phyloP scores from a whole-genome alignment of 2,797 vertebrate genomes.

The Coilia nasus region DNA sequence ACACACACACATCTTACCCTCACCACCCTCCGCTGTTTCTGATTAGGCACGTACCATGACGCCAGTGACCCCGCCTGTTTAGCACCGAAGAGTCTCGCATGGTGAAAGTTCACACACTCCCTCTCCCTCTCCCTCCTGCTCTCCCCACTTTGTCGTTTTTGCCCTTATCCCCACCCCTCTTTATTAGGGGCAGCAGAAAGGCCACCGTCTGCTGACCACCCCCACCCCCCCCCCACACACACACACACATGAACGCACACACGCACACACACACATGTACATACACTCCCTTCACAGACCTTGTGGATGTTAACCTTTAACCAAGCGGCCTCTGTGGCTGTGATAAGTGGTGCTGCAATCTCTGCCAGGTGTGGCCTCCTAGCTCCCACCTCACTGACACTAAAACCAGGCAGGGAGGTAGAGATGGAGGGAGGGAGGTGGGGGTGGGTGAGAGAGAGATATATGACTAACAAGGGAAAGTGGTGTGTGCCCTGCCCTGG shows the following conservation, averaged over 20 bases:
- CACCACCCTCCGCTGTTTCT: not conserved
- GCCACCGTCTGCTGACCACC: not conserved
- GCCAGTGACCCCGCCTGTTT: not conserved
- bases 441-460: not conserved
- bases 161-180: not conserved
- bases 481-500: not conserved
- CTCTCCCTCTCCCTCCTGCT: slow-evolving; percentile 15
- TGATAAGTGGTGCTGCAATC: slow-evolving; percentile 53
- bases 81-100: slow-evolving; percentile 11
- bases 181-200: slow-evolving; percentile 10
- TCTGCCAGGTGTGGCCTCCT: slow-evolving; percentile 58
- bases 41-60: slow-evolving; percentile 11
- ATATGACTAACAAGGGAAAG: slow-evolving; percentile 2
- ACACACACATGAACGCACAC: not conserved
- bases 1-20: no score
- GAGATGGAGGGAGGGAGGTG: not conserved
- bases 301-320: slow-evolving; percentile 69
- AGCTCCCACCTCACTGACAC: slow-evolving; percentile 29
- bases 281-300: not conserved
- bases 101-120: slow-evolving; percentile 8
- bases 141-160: not conserved
- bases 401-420: not conserved
- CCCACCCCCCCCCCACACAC: not conserved
- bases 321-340: slow-evolving; percentile 44
- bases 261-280: not conserved